These are phyloP conservation scores for Agrilus mali DNA, from an alignment of 2,888 invertebrate species.

Conservation along the genomic window DNA sequence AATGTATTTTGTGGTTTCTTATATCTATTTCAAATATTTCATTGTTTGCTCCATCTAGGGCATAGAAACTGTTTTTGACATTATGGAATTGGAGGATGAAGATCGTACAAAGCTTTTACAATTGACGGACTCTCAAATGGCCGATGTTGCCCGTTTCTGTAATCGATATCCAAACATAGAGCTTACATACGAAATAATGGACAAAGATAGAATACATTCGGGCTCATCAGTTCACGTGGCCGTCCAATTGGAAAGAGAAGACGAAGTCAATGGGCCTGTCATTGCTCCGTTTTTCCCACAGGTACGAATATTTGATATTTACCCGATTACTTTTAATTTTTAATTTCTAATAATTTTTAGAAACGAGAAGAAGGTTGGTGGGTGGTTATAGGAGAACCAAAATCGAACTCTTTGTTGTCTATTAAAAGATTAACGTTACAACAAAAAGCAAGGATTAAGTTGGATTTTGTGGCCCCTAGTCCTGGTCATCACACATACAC, in stretches of 20 bases:
- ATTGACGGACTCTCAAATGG: conserved; percentile 80
- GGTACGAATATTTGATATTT: conserved; percentile 36
- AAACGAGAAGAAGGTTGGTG: conserved; percentile 93
- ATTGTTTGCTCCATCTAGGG: conserved; percentile 27
- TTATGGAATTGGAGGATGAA: conserved; percentile 91
- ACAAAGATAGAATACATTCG: conserved; percentile 63
- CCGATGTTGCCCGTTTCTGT: conserved; percentile 96
- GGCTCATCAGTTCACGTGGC: conserved; percentile 82
- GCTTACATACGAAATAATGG: conserved; percentile 78
- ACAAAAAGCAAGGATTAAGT: conserved; percentile 73
- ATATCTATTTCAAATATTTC: background rate
- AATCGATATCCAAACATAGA: conserved; percentile 99
- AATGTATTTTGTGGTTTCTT: background rate
- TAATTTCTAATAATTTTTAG: conserved; percentile 32
- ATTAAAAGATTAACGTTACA: conserved; percentile 94
- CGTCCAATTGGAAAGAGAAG: conserved; percentile 90
- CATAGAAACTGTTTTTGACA: conserved; percentile 88
- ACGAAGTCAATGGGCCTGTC: conserved; percentile 92
- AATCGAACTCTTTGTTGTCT: conserved; percentile 84
- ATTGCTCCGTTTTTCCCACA: conserved; percentile 98
- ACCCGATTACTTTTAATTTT: background rate
- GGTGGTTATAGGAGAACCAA: conserved; percentile 97
- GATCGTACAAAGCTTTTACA: conserved; percentile 68
- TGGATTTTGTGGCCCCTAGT: conserved; percentile 90
- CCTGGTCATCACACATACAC: conserved; percentile 84